These are phyloP conservation scores for Drosophila mayaguana DNA, from an alignment of 2,888 invertebrate genomes.

Conservation along the genomic window DNA sequence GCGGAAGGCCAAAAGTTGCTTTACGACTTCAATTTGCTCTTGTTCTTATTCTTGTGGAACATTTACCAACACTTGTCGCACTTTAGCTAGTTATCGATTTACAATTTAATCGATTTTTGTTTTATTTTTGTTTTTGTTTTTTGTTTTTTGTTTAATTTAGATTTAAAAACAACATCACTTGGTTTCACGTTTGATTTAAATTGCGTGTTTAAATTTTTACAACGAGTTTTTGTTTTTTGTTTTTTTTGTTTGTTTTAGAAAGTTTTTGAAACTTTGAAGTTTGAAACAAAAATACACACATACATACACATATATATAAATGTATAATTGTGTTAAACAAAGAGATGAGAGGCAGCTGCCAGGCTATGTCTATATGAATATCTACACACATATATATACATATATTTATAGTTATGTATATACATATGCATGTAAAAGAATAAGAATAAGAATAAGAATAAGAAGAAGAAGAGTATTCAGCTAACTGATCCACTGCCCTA, in stretches of 20 bases:
- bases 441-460: constrained; percentile 3
- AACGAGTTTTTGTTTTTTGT: constrained; percentile 9
- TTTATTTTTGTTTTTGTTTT: constrained; percentile 37
- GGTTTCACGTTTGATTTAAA: constrained; percentile 84
- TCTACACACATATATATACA: too few species aligned
- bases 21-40: constrained; percentile 2
- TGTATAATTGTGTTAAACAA: constrained; percentile 7
- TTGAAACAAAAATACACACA: constrained; percentile 29
- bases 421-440: constrained; percentile 5
- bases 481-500: constrained; percentile 39
- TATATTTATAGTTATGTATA: too few species aligned
- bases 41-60: constrained; percentile 1
- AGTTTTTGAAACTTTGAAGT: constrained; percentile 69
- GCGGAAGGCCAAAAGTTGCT: constrained; percentile 64
- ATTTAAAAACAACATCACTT: constrained; percentile 82
- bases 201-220: constrained; percentile 67
- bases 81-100: constrained; percentile 59
- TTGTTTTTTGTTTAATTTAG: constrained; percentile 54
- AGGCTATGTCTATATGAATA: constrained; percentile 13
- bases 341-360: constrained; percentile 1
- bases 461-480: constrained; percentile 12
- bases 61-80: constrained; percentile 73
- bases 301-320: constrained; percentile 2
- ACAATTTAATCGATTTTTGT: constrained; percentile 20
- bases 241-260: constrained; percentile 34